Base-by-base conservation (phyloP, 2,888 invertebrate genomes). In the Amitus sp. region DNA sequence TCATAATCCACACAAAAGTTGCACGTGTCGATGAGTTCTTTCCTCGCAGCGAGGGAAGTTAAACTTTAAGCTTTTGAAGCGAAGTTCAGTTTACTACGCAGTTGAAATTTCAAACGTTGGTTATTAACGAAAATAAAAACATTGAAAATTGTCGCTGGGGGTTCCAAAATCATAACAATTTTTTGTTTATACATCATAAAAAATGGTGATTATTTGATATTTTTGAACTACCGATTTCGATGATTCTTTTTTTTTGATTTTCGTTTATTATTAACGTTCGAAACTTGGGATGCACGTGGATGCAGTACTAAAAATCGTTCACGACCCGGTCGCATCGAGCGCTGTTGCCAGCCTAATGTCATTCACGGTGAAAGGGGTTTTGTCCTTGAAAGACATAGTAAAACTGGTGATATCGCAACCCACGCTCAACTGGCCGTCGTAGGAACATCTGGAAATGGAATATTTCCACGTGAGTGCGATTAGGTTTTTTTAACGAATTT, bases 281-380 rank as follows among this genome's bases (percentile, higher is more conserved):
- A n/a, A n/a, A n/a, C n/a, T n/a, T n/a, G n/a, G n/a, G n/a, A n/a
- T n/a, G n/a, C n/a, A n/a, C n/a, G n/a, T n/a, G n/a, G n/a, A n/a
- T n/a, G n/a, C n/a, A n/a, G n/a, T n/a, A n/a, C n/a, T n/a, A n/a
- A n/a, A n/a, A 6, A 76, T 54, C 13, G 56, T 67, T 70, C 76
- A 76, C 46, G 71, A 68, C 20, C 75, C 76, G 1, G 69, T 75
- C 23, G 75, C 72, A 39, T 75, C 76, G 57, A 68, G 68, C 1
- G 72, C 68, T 15, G 76, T 76, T 33, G 73, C 68, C 13, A 76
- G 52, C 19, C 76, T 76, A 43, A 76, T 68, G 18, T 73, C 76
- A 57, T 76, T 76, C 47, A 76, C 68, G 27, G 67, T 56, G 60
- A 76, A 75, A 12, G 76, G 76, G 47, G 65, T 67, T 27, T 48